phyloP scores from a whole-genome alignment of 2,113 vertebrate genomes.

The Nycticorax nycticorax region DNA sequence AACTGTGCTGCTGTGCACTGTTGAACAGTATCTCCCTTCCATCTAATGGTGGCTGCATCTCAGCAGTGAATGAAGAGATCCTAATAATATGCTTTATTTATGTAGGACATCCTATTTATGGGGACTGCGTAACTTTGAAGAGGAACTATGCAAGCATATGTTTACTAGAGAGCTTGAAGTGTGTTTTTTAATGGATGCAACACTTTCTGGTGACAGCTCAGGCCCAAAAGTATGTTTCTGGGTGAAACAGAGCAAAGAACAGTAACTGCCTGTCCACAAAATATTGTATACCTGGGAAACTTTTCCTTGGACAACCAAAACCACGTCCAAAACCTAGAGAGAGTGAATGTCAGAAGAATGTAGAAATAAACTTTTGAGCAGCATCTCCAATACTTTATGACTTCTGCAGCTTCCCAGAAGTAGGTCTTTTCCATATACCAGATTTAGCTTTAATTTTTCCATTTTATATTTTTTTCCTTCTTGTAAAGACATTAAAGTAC shows the following conservation, averaged over 20 bases:
- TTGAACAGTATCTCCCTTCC: not conserved
- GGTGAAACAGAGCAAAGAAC: not conserved
- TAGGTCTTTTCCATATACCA: not conserved
- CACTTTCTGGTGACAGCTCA: not conserved
- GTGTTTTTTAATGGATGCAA: not conserved
- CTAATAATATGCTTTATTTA: not conserved
- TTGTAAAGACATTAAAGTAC: not conserved
- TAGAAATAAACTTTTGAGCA: not conserved
- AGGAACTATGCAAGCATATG: not conserved
- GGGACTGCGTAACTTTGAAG: not conserved
- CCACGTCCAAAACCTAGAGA: not conserved
- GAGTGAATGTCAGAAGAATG: rapidly evolving
- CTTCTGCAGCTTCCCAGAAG: not conserved
- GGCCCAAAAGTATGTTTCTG: not conserved
- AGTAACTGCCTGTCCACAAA: not conserved
- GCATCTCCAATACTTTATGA: not conserved
- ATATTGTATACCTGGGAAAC: not conserved
- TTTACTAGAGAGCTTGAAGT: not conserved
- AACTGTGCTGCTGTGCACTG: not conserved
- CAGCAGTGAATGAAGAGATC: not conserved
- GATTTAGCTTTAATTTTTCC: not conserved
- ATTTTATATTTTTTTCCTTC: rapidly evolving
- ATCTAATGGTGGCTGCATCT: not conserved
- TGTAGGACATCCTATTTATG: not conserved
- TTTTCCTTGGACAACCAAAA: not conserved